Conservation (phyloP, 2,113 vertebrate species). For the Pelecanus crispus region DNA sequence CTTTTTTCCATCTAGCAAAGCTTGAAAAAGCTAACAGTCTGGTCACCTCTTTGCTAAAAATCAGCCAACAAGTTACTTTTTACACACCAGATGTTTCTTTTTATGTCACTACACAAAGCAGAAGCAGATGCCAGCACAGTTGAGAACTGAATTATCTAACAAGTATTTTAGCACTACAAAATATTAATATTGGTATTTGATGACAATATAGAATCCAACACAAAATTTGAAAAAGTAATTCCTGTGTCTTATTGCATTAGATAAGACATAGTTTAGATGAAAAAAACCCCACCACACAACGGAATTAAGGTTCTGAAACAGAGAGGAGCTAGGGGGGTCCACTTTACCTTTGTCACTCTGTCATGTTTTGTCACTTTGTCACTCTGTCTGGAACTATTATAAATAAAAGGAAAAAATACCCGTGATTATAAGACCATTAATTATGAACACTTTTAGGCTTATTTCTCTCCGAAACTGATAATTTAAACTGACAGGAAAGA, state of each 20-base stretch:
- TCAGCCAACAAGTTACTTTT: conserved; percentile 8
- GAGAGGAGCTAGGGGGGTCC: background rate
- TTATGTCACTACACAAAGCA: background rate
- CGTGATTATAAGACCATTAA: background rate
- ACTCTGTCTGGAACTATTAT: background rate
- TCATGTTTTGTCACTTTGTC: background rate
- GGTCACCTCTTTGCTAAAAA: background rate
- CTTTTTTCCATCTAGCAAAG: background rate
- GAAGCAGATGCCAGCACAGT: background rate
- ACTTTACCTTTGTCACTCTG: background rate
- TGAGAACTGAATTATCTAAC: conserved; percentile 29
- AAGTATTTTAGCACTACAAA: conserved; percentile 30
- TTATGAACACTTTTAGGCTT: background rate
- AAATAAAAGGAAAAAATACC: background rate
- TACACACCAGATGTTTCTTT: conserved; percentile 8
- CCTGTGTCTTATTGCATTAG: background rate
- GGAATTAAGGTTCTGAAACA: background rate
- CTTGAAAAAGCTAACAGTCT: background rate
- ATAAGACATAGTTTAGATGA: background rate
- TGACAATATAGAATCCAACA: background rate
- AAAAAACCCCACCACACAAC: background rate
- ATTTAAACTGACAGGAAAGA: background rate
- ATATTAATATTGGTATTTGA: background rate
- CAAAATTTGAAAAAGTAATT: background rate
- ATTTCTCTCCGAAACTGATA: background rate